phyloP scores from a whole-genome alignment of 1,140 invertebrate species.

The Agraylea sexmaculata region DNA sequence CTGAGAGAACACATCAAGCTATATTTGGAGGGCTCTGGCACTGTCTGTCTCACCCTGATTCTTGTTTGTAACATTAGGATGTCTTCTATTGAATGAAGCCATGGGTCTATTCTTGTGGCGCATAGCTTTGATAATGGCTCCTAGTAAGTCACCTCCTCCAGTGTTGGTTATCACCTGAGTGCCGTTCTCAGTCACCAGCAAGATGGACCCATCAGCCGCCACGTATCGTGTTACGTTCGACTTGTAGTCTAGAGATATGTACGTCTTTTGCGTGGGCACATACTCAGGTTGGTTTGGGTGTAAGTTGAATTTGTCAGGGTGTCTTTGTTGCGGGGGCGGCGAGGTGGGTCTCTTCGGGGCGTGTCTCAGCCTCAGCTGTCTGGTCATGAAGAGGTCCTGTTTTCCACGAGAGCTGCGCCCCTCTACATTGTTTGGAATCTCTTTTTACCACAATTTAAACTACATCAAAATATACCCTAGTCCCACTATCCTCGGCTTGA shows the following conservation, averaged over 20 bases:
- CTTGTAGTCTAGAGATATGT: slow-evolving; percentile 24
- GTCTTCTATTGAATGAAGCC: slow-evolving; percentile 28
- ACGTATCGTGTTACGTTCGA: slow-evolving; percentile 31
- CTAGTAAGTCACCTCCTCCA: slow-evolving; percentile 37
- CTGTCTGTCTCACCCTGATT: slow-evolving; percentile 35
- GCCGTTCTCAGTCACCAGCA: slow-evolving; percentile 40
- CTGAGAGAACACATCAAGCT: no score
- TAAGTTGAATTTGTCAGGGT: slow-evolving; percentile 21
- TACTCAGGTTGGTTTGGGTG: slow-evolving; percentile 24
- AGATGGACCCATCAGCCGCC: slow-evolving; percentile 37
- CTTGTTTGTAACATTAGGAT: slow-evolving; percentile 14
- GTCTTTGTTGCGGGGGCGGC: slow-evolving; percentile 13
- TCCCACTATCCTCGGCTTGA: no score
- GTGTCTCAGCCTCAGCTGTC: slow-evolving; percentile 15
- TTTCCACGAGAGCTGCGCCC: slow-evolving; percentile 8
- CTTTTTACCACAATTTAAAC: no score
- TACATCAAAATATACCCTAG: no score
- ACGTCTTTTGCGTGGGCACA: slow-evolving; percentile 20
- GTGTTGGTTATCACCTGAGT: slow-evolving; percentile 39
- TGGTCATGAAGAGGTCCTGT: slow-evolving; percentile 18
- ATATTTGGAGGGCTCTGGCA: no score
- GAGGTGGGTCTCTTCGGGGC: slow-evolving; percentile 8
- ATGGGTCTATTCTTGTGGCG: slow-evolving; percentile 32
- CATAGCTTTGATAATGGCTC: slow-evolving; percentile 32
- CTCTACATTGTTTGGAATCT: slow-evolving; percentile 16